A percentile compares a stretch with the other conserved stretches of the same genome.
phyloP scores from a whole-genome alignment of 2,797 vertebrate species.

The Gadopsis bispinosus region DNA sequence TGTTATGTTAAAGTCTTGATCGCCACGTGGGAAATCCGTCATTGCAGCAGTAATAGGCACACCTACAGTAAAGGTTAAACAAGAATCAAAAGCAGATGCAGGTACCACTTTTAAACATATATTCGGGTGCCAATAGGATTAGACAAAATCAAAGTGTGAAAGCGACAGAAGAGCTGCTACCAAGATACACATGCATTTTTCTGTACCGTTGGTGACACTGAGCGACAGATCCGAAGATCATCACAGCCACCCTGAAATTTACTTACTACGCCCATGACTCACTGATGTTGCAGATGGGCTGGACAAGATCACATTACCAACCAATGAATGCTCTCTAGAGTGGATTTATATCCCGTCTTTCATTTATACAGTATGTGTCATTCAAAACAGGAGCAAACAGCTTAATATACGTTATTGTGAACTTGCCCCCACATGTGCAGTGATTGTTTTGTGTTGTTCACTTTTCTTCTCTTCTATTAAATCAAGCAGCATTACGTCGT shows the following conservation, averaged over 20 bases:
- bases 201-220: conserved; percentile 47
- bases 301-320: conserved; percentile 28
- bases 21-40: neutral
- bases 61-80: conserved; percentile 7
- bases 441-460: neutral
- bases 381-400: neutral
- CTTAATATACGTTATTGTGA: conserved; percentile 1
- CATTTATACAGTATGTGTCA: conserved; percentile 6
- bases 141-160: neutral
- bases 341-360: neutral
- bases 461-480: neutral
- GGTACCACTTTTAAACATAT: conserved; percentile 35
- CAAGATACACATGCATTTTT: conserved; percentile 32
- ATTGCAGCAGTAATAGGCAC: conserved; percentile 26
- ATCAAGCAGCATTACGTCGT: neutral
- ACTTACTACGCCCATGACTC: conserved; percentile 39
- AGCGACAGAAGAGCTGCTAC: conserved; percentile 11
- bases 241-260: conserved; percentile 43
- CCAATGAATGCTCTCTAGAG: conserved; percentile 43
- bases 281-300: conserved; percentile 44
- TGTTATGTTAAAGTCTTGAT: conserved; percentile 21
- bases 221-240: conserved; percentile 60
- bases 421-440: neutral
- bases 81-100: conserved; percentile 10
- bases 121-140: conserved; percentile 17